phyloP scores from a whole-genome alignment of 2,113 vertebrate species.

The Platanista minor region DNA sequence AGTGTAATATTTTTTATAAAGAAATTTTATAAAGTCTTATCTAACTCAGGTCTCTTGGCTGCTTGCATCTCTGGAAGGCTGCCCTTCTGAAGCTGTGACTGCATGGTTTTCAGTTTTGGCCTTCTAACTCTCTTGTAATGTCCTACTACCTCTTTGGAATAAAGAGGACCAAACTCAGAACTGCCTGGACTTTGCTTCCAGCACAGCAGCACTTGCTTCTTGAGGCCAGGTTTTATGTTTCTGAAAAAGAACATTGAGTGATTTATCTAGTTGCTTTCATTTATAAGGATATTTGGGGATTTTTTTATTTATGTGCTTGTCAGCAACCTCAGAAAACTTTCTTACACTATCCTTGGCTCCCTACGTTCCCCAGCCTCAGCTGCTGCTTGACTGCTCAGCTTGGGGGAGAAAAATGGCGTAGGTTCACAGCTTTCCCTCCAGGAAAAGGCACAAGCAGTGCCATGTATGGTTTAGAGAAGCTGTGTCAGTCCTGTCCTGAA shows the following conservation, averaged over 20 bases:
- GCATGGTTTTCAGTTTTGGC: not conserved
- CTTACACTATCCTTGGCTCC: not conserved
- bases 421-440: not conserved
- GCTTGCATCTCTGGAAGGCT: not conserved
- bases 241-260: not conserved
- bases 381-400: not conserved
- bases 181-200: not conserved
- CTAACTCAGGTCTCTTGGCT: not conserved
- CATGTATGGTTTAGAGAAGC: not conserved
- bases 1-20: not conserved
- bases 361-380: not conserved
- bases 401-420: not conserved
- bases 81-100: not conserved
- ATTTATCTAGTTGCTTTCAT: not conserved
- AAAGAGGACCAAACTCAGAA: not conserved
- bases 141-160: not conserved
- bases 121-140: not conserved
- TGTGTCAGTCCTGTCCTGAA: not conserved
- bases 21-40: slow-evolving; percentile 2
- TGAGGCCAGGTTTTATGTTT: not conserved
- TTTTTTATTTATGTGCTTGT: not conserved
- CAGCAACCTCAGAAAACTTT: not conserved
- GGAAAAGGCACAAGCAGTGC: too few relatives aligned
- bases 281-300: not conserved
- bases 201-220: not conserved